phyloP scores from a whole-genome alignment of 2,888 invertebrate species.

The Mongoloraphidia duomilia region DNA sequence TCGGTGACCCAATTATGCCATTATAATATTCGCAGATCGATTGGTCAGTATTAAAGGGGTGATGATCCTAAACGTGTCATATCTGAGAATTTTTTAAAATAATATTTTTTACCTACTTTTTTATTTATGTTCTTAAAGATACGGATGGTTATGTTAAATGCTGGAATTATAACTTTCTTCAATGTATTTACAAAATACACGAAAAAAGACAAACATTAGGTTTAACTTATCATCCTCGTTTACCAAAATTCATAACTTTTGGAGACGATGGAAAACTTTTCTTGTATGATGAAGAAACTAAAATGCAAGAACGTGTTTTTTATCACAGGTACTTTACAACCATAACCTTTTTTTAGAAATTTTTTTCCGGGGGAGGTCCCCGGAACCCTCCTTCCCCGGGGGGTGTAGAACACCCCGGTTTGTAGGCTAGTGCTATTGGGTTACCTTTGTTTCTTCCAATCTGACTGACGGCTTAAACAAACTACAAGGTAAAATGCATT shows the following conservation, averaged over 20 bases:
- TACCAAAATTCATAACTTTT: slow-evolving; percentile 41
- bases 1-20: too few relatives aligned
- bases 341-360: not conserved
- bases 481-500: too few relatives aligned
- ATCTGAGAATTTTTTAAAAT: not conserved
- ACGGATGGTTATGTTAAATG: slow-evolving; percentile 51
- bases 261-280: slow-evolving; percentile 48
- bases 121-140: slow-evolving; percentile 30
- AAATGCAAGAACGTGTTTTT: slow-evolving; percentile 45
- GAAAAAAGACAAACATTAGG: slow-evolving; percentile 51
- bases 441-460: too few relatives aligned
- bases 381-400: too few relatives aligned
- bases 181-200: slow-evolving; percentile 47
- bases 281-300: slow-evolving; percentile 55
- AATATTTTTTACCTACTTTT: not conserved
- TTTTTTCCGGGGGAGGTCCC: slow-evolving; percentile 7
- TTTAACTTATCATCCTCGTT: slow-evolving; percentile 42
- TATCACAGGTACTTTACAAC: slow-evolving; percentile 34
- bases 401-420: too few relatives aligned
- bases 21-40: too few relatives aligned
- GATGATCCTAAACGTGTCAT: too few relatives aligned
- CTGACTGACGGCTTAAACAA: too few relatives aligned
- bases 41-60: too few relatives aligned
- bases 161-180: slow-evolving; percentile 50
- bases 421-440: too few relatives aligned